Base-by-base conservation (phyloP, 2,888 invertebrate species). In the Epinotia demarniana region DNA sequence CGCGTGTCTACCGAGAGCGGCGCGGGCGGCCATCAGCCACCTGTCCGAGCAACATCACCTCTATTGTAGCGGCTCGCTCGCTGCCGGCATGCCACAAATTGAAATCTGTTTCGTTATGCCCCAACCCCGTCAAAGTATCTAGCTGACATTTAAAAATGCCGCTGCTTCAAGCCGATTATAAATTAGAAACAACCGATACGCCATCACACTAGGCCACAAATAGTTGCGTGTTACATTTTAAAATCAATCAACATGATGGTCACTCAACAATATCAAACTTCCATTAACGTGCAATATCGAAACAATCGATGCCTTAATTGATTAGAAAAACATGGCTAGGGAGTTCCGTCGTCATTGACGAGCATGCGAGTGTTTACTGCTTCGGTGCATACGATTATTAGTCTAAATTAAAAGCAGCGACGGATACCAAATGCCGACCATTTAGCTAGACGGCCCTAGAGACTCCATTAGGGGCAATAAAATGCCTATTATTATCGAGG, bases 401-500 rank as follows among this genome's bases (percentile, higher is more conserved):
- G 90, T 91, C 87, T 85, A 86, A 92, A 92, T 93, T 92, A 91
- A 92, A 92, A 92, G 91, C 86, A 84, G 86, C 86, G 84, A 86
- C 84, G 85, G 86, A 84, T 87, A 89, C 89, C 88, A 87, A 91
- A 90, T 88, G 88, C 81, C 81, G 85, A 87, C 88, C 90, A 90
- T 91, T 75, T 91, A 91, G 89, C 86, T 87, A 86, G 78, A 82
- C 86, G 90, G 90, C 93, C 93, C 93, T 93, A 93, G 93, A 94
- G 93, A 94, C 93, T 94, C 91, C 92, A 94, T 94, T 93, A 94
- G 88, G 85, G 89, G 92, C 90, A 93, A 93, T 94, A 93, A 94
- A 94, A 94, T 93, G 93, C 91, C 93, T 93, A 93, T 94, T 93
- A 93, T 93, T 93, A 93, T 93, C 93, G 92, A 92, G 93, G 92